Percentiles rank a stretch among this genome's conserved stretches.
Conservation (phyloP, 2,888 invertebrate species). For the Torymus texanus region DNA sequence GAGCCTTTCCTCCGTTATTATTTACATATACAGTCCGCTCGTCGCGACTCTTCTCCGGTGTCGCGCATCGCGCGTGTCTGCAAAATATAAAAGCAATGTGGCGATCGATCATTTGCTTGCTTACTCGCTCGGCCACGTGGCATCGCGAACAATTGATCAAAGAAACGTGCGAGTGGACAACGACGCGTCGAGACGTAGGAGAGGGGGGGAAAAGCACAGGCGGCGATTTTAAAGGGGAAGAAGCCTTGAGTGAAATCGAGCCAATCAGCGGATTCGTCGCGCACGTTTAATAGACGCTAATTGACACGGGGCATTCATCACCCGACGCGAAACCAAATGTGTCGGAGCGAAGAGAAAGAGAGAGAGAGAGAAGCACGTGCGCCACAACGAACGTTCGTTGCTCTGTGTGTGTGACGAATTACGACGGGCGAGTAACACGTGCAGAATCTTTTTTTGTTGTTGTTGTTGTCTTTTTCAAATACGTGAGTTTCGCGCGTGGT, state of each 20-base stretch:
- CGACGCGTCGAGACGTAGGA: not conserved
- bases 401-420: no score
- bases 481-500: no score
- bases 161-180: not conserved
- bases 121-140: no score
- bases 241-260: slow-evolving; percentile 13
- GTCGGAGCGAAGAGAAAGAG: not conserved
- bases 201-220: not conserved
- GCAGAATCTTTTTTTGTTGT: no score
- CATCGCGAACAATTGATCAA: not conserved
- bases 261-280: not conserved
- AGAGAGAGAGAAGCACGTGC: not conserved
- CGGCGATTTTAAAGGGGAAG: not conserved
- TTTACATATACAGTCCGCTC: no score
- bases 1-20: no score
- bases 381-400: not conserved
- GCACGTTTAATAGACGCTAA: slow-evolving; percentile 28
- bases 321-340: not conserved
- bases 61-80: no score
- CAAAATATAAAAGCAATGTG: no score
- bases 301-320: slow-evolving; percentile 27
- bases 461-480: no score
- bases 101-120: no score
- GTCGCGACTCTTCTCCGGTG: no score
- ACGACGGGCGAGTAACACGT: no score